Base-by-base conservation (phyloP, 2,888 invertebrate species). In the Zeuzera pyrina region DNA sequence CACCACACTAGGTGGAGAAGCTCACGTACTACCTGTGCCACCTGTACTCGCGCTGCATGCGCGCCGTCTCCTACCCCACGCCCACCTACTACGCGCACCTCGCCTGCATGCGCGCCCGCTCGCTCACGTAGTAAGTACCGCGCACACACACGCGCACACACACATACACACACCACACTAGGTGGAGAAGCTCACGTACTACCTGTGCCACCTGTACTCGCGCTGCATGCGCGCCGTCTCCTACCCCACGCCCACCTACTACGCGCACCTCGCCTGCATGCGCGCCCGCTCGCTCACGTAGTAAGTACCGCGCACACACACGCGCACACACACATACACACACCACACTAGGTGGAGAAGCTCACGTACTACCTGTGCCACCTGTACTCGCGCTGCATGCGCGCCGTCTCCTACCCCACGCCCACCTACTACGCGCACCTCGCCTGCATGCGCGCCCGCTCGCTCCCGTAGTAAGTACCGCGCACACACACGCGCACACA, bases 361-460 rank as follows among this genome's bases (percentile, higher is more conserved):
- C 61, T 95, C 38, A 90, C 94, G 0, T 95, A 90, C 69, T 91
- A 91, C 57, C 71, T 97, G 29, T 95, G 95, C 55, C 94, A 95
- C 60, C 73, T 94, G 78, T 96, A 93, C 72, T 87, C 91, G 1
- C 87, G 96, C 3, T 95, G 95, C 59, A 91, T 89, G 42, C 84
- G 95, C 50, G 79, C 93, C 22, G 94, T 94, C 0, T 93, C 93
- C 8, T 94, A 94, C 73, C 94, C 94, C 3, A 91, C 94, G 2
- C 94, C 94, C 1, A 94, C 94, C 0, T 94, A 94, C 71, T 91
- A 94, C 66, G 93, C 94, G 8, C 94, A 94, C 72, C 86, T 94
- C 30, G 93, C 91, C n/a, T 94, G 93, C 7, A 88, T 89, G 31
- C 85, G 94, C 10, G 93, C 87, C 2, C 64, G 85, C 27, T 76